Percentiles rank a stretch among this genome's conserved stretches.
Evolutionary conservation across 1,140 invertebrate species (phyloP).

Genomic region (Thalassaphorura encarpata): DNA sequence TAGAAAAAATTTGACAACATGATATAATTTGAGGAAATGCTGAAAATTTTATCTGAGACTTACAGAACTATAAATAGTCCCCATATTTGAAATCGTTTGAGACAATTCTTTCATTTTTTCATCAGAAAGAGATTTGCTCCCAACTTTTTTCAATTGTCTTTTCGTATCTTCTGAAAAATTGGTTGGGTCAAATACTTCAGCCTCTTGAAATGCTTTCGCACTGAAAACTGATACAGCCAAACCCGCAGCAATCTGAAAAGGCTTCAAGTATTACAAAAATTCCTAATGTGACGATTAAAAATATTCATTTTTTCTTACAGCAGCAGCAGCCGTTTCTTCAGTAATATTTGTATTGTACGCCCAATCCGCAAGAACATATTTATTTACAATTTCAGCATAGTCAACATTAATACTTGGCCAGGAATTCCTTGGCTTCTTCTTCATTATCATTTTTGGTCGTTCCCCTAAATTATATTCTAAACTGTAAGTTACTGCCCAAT

Average conservation of each 20-base stretch:
- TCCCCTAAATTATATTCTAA: too few species aligned
- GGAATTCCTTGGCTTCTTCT: constrained; percentile 30
- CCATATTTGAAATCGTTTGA: constrained; percentile 31
- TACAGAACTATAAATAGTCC: constrained; percentile 31
- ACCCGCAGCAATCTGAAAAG: constrained; percentile 14
- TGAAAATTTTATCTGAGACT: background rate
- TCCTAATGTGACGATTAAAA: background rate
- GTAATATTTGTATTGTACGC: constrained; percentile 35
- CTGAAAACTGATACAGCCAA: constrained; percentile 18
- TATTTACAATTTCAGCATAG: constrained; percentile 22
- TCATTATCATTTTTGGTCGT: constrained; percentile 26
- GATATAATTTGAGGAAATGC: background rate
- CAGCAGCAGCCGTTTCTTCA: constrained; percentile 27
- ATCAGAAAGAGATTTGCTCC: constrained; percentile 25
- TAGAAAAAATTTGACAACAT: background rate
- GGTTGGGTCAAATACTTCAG: constrained; percentile 29
- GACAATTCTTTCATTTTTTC: constrained; percentile 32
- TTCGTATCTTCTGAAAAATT: constrained; percentile 30
- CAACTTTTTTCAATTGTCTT: constrained; percentile 27
- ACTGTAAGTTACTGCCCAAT: too few species aligned
- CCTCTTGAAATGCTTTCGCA: constrained; percentile 23
- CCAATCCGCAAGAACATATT: constrained; percentile 31
- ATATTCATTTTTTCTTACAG: constrained; percentile 23
- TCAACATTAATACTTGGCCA: constrained; percentile 28
- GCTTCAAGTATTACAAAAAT: background rate